These are phyloP conservation scores for Eriosoma lanigerum DNA, from an alignment of 1,140 invertebrate genomes.

Conservation along the genomic window DNA sequence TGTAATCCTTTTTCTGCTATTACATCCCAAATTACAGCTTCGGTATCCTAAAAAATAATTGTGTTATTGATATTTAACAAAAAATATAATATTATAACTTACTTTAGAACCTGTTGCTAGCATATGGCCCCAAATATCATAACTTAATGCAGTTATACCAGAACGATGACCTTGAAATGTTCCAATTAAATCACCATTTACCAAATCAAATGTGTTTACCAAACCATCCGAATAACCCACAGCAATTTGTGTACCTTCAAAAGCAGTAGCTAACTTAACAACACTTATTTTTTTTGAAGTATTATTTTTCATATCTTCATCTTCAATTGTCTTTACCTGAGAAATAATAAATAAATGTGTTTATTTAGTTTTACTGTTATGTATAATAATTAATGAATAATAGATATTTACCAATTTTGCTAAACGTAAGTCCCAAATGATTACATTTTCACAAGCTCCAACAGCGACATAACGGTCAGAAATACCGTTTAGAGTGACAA, in stretches of 20 bases:
- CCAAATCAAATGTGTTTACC: slow-evolving; percentile 78
- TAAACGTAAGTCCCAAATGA: slow-evolving; percentile 90
- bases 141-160: slow-evolving; percentile 78
- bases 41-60: slow-evolving; percentile 71
- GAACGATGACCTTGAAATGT: slow-evolving; percentile 88
- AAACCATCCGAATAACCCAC: slow-evolving; percentile 90
- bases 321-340: slow-evolving; percentile 44
- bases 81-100: slow-evolving; percentile 53
- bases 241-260: slow-evolving; percentile 75
- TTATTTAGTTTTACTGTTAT: background rate
- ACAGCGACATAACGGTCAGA: slow-evolving; percentile 82
- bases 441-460: slow-evolving; percentile 88
- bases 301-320: slow-evolving; percentile 44
- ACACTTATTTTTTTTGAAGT: slow-evolving; percentile 71
- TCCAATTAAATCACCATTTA: slow-evolving; percentile 69
- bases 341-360: background rate
- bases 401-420: slow-evolving; percentile 74
- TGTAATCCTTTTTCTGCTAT: slow-evolving; percentile 87
- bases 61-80: background rate
- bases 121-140: slow-evolving; percentile 76
- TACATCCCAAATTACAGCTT: slow-evolving; percentile 93
- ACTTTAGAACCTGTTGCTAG: slow-evolving; percentile 87
- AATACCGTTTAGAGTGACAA: slow-evolving; percentile 73
- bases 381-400: background rate
- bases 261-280: slow-evolving; percentile 70